Conservation (phyloP, 2,888 invertebrate species). For the Elysia crispata region DNA sequence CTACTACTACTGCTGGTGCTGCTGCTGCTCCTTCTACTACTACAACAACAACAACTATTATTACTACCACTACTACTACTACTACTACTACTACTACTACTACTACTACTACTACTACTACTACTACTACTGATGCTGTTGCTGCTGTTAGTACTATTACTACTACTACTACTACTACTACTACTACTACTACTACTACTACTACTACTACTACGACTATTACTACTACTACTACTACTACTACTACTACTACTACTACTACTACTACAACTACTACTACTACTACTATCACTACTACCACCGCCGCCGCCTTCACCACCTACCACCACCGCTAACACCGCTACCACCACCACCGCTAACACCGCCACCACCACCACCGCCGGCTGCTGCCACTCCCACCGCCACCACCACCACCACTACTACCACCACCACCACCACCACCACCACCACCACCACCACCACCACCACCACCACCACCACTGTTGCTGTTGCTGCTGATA, state of each 20-base stretch:
- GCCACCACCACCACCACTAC: too few relatives aligned
- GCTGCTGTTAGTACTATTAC: too few relatives aligned
- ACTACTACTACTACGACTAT: too few relatives aligned
- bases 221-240: slow-evolving; percentile 43
- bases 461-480: too few relatives aligned
- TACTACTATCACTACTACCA: slow-evolving; percentile 42
- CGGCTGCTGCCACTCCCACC: too few relatives aligned
- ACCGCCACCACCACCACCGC: too few relatives aligned
- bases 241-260: slow-evolving; percentile 45
- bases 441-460: too few relatives aligned
- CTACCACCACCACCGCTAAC: too few relatives aligned
- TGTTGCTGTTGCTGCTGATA: neutral
- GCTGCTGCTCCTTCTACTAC: slow-evolving; percentile 38
- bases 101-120: too few relatives aligned
- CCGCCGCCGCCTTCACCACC: slow-evolving; percentile 29
- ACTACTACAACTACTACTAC: slow-evolving; percentile 46
- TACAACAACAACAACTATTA: slow-evolving; percentile 41
- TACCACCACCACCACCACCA: too few relatives aligned
- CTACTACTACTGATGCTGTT: too few relatives aligned
- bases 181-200: slow-evolving; percentile 39
- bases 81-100: slow-evolving; percentile 41
- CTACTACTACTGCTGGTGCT: slow-evolving; percentile 45
- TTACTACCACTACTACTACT: slow-evolving; percentile 43
- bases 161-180: slow-evolving; percentile 42
- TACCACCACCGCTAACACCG: too few relatives aligned